Base-by-base conservation (phyloP, 1,140 invertebrate genomes). In the Battus philenor region DNA sequence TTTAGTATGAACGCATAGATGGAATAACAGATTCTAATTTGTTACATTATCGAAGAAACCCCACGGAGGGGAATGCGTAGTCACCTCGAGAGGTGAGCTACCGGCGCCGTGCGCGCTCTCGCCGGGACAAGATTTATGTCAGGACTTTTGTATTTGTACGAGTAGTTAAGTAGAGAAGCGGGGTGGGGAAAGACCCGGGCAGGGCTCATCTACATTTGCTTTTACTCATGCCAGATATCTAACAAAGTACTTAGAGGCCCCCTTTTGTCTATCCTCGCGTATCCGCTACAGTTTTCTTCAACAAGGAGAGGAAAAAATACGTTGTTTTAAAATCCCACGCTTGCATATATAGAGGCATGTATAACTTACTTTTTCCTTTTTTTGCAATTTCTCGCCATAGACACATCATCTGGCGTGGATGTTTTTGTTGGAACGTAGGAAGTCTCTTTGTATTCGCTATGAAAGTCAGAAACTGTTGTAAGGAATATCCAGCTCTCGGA, bases 101-200 rank as follows among this genome's bases (percentile, higher is more conserved):
- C 68, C 53, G 71, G 73, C 69, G 74, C 73, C 75, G 56, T 59
- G 52, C 68, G 73, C 81, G 73, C 76, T 71, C 59, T 63, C 70
- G 51, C 70, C 54, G 68, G 66, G 77, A 80, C 73, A 87, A 86
- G 84, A 87, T 87, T 87, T 87, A 87, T 87, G 83, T 84, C 78
- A 83, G 79, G 79, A 86, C 82, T 86, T 86, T 86, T 84, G 71
- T 84, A 78, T 87, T 86, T 84, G 75, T 83, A 68, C 68, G 68
- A 76, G 72, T 79, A 86, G 81, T 86, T 86, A 80, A 86, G 75
- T 71, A 74, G 69, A 65, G 69, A 65, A 58, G 39, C 27, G 51
- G 61, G 60, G 60, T 54, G 58, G 57, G 46, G 48, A 29, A 50
- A 43, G 29, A 47, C 46, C 29, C 41, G 50, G 46, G 57, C 54